These are phyloP conservation scores for Brachionus asplanchnoidis DNA, from an alignment of 1,140 invertebrate genomes.

Conservation along the genomic window DNA sequence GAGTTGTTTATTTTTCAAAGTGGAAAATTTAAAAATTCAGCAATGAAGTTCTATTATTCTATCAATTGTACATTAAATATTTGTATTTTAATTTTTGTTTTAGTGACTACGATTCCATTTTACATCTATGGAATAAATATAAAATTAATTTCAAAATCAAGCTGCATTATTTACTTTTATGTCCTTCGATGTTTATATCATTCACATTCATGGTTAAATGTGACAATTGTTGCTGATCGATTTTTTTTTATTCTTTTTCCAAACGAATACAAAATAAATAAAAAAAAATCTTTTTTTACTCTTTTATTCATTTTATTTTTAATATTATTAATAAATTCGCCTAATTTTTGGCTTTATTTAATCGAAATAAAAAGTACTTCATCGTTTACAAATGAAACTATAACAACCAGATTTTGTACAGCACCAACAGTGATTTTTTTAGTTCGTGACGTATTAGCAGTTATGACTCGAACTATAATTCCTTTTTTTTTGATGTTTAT, in stretches of 20 bases:
- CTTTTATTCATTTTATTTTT: not conserved
- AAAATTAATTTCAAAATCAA: not conserved
- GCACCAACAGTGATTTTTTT: not conserved
- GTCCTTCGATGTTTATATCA: not conserved
- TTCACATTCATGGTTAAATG: not conserved
- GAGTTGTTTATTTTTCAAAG: not conserved
- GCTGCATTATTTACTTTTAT: not conserved
- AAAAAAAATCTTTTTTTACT: not conserved
- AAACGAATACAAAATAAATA: not conserved
- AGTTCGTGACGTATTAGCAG: not conserved
- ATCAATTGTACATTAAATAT: not conserved
- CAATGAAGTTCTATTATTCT: not conserved
- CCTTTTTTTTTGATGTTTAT: not conserved
- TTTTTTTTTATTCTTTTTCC: not conserved
- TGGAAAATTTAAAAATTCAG: not conserved
- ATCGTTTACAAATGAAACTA: not conserved
- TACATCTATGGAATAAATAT: not conserved
- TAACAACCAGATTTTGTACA: not conserved
- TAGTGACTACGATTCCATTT: not conserved
- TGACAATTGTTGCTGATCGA: not conserved
- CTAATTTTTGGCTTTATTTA: not conserved
- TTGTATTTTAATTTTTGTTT: not conserved
- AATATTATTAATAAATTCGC: not conserved
- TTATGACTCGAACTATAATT: not conserved
- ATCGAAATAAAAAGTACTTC: not conserved